Conservation (phyloP, 53 echinoderm and acorn worm species). For the Glandiceps talaboti region DNA sequence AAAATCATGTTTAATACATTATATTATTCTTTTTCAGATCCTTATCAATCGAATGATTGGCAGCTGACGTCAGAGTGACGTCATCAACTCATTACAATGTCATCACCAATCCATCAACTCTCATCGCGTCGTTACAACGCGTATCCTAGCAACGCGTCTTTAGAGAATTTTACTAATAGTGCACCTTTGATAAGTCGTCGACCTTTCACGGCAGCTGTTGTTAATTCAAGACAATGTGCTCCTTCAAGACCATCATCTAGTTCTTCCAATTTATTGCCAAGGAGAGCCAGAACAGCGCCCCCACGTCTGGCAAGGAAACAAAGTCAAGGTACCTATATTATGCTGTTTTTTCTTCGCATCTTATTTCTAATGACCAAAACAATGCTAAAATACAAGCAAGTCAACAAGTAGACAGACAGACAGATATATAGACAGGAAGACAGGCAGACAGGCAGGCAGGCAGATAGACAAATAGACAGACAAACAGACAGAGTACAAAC, state of each 20-base stretch:
- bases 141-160: neutral
- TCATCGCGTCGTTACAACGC: neutral
- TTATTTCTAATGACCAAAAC: too few relatives aligned
- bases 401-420: too few relatives aligned
- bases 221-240: neutral
- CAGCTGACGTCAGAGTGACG: neutral
- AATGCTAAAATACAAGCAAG: too few relatives aligned
- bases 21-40: too few relatives aligned
- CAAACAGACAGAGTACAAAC: too few relatives aligned
- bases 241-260: neutral
- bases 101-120: neutral
- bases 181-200: neutral
- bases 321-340: neutral
- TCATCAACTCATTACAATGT: neutral
- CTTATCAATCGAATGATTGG: too few relatives aligned
- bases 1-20: too few relatives aligned
- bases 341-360: too few relatives aligned
- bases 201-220: neutral
- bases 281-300: neutral
- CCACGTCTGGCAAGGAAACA: neutral
- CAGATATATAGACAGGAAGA: too few relatives aligned
- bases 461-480: too few relatives aligned
- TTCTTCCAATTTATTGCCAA: neutral
- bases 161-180: neutral
- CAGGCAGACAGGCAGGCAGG: too few relatives aligned